Evolutionary conservation across 2,888 invertebrate genomes (phyloP).

Genomic region (Gastracanthus pulcherrimus): DNA sequence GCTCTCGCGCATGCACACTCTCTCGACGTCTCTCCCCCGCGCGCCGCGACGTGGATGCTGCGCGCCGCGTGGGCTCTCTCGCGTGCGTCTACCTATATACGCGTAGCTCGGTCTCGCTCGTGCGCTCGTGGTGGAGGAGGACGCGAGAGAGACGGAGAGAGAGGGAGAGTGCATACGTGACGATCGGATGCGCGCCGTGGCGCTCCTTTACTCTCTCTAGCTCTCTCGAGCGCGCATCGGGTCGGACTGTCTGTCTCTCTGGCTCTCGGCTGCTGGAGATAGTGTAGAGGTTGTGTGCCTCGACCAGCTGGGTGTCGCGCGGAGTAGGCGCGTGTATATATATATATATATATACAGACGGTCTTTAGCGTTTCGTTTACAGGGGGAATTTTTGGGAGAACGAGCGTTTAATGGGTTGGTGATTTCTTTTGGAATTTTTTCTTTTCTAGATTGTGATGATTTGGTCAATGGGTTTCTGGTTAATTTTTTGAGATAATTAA

Average conservation of each 20-base stretch:
- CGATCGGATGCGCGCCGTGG: slow-evolving; percentile 46
- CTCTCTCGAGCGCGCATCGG: not conserved
- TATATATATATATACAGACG: not conserved
- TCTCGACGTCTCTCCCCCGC: not conserved
- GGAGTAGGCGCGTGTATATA: not conserved
- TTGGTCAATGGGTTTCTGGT: too few species aligned
- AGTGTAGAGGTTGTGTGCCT: too few species aligned
- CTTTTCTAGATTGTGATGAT: not conserved
- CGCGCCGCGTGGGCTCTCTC: slow-evolving; percentile 6
- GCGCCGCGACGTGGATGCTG: slow-evolving; percentile 48
- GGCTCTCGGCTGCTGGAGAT: too few species aligned
- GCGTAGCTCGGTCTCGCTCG: not conserved
- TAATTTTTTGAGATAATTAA: too few species aligned
- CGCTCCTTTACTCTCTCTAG: not conserved
- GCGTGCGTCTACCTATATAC: slow-evolving; percentile 11
- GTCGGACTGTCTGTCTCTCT: too few species aligned
- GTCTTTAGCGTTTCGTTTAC: not conserved
- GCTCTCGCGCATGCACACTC: slow-evolving; percentile 15
- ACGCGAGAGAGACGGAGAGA: not conserved
- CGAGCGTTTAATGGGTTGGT: not conserved
- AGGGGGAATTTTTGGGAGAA: not conserved
- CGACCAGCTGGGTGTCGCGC: too few species aligned
- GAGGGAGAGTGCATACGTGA: slow-evolving; percentile 39
- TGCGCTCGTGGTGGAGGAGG: slow-evolving; percentile 3
- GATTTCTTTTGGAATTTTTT: too few species aligned